phyloP scores from a whole-genome alignment of 1,140 invertebrate species.

The Schlechtendalia chinensis region DNA sequence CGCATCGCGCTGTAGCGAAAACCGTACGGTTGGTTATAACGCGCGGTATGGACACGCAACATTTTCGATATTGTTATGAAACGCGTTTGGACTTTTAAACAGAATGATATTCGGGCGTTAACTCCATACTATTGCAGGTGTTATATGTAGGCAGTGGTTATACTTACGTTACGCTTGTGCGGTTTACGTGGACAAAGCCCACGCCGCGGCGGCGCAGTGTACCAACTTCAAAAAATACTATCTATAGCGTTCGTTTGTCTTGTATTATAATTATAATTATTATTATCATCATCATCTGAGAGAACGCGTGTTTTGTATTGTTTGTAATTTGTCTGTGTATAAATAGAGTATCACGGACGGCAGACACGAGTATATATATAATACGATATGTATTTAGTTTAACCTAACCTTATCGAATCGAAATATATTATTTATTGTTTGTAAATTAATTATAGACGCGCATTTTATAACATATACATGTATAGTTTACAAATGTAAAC shows the following conservation, averaged over 20 bases:
- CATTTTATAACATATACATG: background rate
- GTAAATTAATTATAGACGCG: slow-evolving; percentile 8
- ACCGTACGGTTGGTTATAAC: too few relatives aligned
- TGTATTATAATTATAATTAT: background rate
- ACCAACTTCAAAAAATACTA: too few relatives aligned
- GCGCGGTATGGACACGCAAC: too few relatives aligned
- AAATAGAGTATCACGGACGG: background rate
- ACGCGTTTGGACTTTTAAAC: background rate
- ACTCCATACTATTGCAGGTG: too few relatives aligned
- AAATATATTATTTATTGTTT: background rate
- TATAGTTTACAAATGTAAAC: background rate
- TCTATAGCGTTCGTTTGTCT: background rate
- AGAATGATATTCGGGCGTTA: too few relatives aligned
- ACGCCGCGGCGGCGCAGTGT: too few relatives aligned
- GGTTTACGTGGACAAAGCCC: background rate
- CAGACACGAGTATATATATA: too few relatives aligned
- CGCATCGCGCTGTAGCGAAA: too few relatives aligned
- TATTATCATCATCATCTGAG: background rate
- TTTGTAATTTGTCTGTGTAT: background rate
- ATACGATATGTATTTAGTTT: background rate
- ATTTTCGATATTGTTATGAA: background rate
- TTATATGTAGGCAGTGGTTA: too few relatives aligned
- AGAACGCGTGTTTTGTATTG: too few relatives aligned
- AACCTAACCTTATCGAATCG: background rate
- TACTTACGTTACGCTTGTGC: background rate